Base-by-base conservation (phyloP, 2,797 vertebrate genomes). In the Pygocentrus nattereri region DNA sequence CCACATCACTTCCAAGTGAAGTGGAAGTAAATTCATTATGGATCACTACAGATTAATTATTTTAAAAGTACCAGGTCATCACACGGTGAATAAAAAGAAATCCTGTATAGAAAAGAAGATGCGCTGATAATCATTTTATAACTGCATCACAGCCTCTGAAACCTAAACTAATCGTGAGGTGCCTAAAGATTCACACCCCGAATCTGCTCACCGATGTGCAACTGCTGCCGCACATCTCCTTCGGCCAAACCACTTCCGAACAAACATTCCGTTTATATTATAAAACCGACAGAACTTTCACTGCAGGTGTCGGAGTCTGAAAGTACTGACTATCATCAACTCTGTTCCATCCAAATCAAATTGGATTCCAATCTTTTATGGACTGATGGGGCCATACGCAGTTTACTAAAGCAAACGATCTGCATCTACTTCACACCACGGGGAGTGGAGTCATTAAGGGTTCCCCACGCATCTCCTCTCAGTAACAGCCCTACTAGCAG, bases 401-500 rank as follows among this genome's bases (percentile, higher is more conserved):
- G 47, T 64, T 62, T 62, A 54, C 50, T 52, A 82, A 41, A 67
- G 19, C 31, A 19, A 38, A 56, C 16, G 59, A 10, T 31, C 38
- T 72, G 34, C 21, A 30, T 74, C 70, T 78, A 27, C 76, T 82
- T 76, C 65, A 58, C 49, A 71, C 56, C 56, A 30, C 44, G 61
- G 80, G 70, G 58, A 58, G 54, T 25, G 11, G 27, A 59, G 59
- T 2, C 15, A 49, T 31, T 27, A 82, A 73, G 25, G 65, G 38
- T 68, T 21, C 27, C 67, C 62, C 72, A 56, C 19, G 44, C 12
- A 54, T 5, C n/a, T 64, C 70, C 64, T 64, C 44, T 82, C 65
- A 82, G 82, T 79, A 82, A 69, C 52, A 67, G 27, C 50, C 41
- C 58, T 67, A 27, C 67, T 62, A 68, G 13, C 67, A 52, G 74